Conservation (phyloP, 2,113 vertebrate species). For the Hymenochirus boettgeri region DNA sequence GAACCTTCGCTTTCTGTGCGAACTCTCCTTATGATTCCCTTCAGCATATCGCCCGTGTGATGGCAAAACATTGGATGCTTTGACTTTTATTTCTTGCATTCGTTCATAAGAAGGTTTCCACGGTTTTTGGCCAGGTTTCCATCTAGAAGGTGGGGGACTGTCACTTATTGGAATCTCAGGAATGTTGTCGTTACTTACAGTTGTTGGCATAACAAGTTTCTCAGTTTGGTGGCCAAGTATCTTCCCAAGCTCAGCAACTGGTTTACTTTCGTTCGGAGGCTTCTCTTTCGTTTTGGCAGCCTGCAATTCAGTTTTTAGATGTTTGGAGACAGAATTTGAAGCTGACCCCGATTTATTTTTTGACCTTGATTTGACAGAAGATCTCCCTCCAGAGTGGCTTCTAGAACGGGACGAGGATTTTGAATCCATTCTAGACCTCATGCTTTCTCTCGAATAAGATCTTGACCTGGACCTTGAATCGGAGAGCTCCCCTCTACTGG, state of each 20-base stretch:
- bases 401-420: slow-evolving; percentile 50
- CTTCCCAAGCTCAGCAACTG: slow-evolving; percentile 54
- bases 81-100: slow-evolving; percentile 83
- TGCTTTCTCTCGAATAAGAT: slow-evolving; percentile 68
- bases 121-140: slow-evolving; percentile 95
- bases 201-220: slow-evolving; percentile 48
- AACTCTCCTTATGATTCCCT: slow-evolving; percentile 53
- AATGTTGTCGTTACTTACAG: slow-evolving; percentile 68
- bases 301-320: slow-evolving; percentile 55
- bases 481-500: slow-evolving; percentile 67
- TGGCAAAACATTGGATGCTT: slow-evolving; percentile 59
- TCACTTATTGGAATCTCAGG: slow-evolving; percentile 89
- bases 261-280: slow-evolving; percentile 58
- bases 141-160: slow-evolving; percentile 93
- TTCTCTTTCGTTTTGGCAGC: slow-evolving; percentile 59
- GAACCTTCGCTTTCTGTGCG: slow-evolving; percentile 51
- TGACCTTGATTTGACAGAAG: slow-evolving; percentile 67
- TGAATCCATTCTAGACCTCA: slow-evolving; percentile 56
- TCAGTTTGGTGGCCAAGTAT: slow-evolving; percentile 57
- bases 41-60: slow-evolving; percentile 34
- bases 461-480: slow-evolving; percentile 66
- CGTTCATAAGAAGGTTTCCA: slow-evolving; percentile 95
- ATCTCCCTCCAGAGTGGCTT: slow-evolving; percentile 70
- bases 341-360: slow-evolving; percentile 39
- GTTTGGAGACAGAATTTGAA: slow-evolving; percentile 43